Conservation (phyloP, 2,797 vertebrate species). For the Alauda arvensis region DNA sequence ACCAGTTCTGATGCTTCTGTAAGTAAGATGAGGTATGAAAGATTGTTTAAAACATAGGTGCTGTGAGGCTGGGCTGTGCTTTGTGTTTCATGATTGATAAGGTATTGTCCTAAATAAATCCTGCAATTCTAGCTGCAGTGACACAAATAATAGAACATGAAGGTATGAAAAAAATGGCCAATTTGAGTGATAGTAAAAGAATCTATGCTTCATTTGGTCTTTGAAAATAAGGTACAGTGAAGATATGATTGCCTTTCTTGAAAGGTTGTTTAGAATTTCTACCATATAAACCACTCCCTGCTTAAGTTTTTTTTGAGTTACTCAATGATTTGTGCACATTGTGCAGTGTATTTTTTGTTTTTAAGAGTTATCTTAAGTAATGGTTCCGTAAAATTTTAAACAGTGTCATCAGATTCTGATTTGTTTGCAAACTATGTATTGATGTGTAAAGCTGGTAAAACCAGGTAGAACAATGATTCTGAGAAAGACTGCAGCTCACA, state of each 20-base stretch:
- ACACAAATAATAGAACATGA: slow-evolving; percentile 67
- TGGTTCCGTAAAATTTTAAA: background rate
- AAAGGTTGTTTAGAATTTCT: slow-evolving; percentile 9
- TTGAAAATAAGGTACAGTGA: slow-evolving; percentile 57
- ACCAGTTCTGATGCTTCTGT: background rate
- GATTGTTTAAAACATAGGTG: slow-evolving; percentile 40
- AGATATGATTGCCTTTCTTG: slow-evolving; percentile 43
- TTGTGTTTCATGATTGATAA: slow-evolving; percentile 60
- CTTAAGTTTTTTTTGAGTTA: background rate
- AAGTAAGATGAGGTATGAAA: slow-evolving; percentile 29
- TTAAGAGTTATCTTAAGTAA: background rate
- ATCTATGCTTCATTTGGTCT: slow-evolving; percentile 40
- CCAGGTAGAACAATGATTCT: background rate
- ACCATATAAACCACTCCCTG: background rate
- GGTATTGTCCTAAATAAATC: slow-evolving; percentile 70
- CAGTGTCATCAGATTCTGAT: background rate
- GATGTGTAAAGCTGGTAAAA: background rate
- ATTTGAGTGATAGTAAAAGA: slow-evolving; percentile 56
- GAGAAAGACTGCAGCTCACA: background rate
- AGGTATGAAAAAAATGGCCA: slow-evolving; percentile 53
- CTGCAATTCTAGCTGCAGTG: slow-evolving; percentile 40
- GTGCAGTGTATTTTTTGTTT: background rate
- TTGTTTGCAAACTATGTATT: background rate
- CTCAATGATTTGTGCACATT: background rate
- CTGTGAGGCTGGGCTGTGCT: slow-evolving; percentile 29